Evolutionary conservation across 2,113 vertebrate genomes (phyloP), one percentile per base, ranked within the genome.

Genomic region (Alosa alosa): DNA sequence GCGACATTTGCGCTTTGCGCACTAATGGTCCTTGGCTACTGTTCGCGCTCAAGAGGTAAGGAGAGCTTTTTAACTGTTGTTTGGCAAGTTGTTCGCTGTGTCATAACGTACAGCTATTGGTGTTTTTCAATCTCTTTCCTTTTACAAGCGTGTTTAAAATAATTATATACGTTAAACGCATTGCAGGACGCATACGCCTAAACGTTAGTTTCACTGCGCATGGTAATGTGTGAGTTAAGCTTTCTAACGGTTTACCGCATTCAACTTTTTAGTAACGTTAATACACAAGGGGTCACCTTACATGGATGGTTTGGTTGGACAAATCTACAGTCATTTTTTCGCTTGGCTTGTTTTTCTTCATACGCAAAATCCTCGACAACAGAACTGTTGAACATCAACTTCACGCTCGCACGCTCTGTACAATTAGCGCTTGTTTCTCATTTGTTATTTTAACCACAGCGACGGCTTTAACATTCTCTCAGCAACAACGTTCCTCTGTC

Each of bases 31-130:
- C 10, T 90, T 17, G 84, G 85, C 75, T 81, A 82, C 81, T 90
- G 85, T 86, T 90, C 87, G 5, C 57, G 86, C 82, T 82, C 46
- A 1, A 72, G 84, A 10, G 89, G 95, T 95, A 91, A 82, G 92
- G 22, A 6, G 39, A 39, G 25, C 20, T 36, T 78, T 78, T 39
- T 2, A 41, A 39, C 1, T 78, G 72, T 78, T 39, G 36, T 41
- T 15, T 78, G 31, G 5, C n/a, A 4, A 31, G 5, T 68, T 68
- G n/a, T 25, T 68, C 8, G 10, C 22, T 31, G 64, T 68, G 9
- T 68, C 31, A 31, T 10, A 22, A 55, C 15, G 52, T 4, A 60
- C 20, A 22, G 55, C 20, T 60, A 20, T 60, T 60, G 18, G 18
- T 68, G 64, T 7, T 3, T 17, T 17, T 41, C 13, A 39, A 4